These are phyloP conservation scores for Hemithea aestivaria DNA, from an alignment of 2,888 invertebrate genomes.

Conservation along the genomic window DNA sequence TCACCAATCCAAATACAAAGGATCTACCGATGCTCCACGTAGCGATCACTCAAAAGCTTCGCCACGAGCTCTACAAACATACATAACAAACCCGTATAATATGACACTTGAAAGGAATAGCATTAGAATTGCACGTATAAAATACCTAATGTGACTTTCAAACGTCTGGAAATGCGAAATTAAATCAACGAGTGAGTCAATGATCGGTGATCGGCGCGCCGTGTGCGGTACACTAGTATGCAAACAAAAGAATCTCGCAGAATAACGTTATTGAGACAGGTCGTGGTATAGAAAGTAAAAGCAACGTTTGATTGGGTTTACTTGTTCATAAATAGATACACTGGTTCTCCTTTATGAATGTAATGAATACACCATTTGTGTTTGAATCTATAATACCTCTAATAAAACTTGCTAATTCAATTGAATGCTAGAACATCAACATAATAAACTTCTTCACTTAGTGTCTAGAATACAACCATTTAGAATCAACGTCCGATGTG, in stretches of 20 bases:
- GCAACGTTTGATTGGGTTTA: neutral
- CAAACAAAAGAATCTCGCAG: constrained; percentile 37
- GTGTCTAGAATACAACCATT: too few relatives aligned
- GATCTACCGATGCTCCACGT: too few relatives aligned
- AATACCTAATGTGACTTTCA: constrained; percentile 30
- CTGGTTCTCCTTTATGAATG: too few relatives aligned
- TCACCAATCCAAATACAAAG: too few relatives aligned
- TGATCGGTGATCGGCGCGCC: constrained; percentile 19
- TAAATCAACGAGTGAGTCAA: constrained; percentile 35
- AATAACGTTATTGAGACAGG: constrained; percentile 32
- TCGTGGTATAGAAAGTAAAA: constrained; percentile 28
- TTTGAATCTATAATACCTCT: too few relatives aligned
- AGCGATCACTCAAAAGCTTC: too few relatives aligned
- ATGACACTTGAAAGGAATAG: constrained; percentile 26
- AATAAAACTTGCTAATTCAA: too few relatives aligned
- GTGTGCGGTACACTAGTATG: constrained; percentile 25
- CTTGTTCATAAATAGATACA: neutral
- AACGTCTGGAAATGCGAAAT: constrained; percentile 35
- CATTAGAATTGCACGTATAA: constrained; percentile 25
- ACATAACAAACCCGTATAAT: constrained; percentile 18
- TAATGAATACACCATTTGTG: too few relatives aligned
- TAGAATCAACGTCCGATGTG: too few relatives aligned
- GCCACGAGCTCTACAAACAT: too few relatives aligned
- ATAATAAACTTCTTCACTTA: too few relatives aligned
- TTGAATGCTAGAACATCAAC: too few relatives aligned